Percentiles rank a stretch among this genome's conserved stretches.
phyloP scores from a whole-genome alignment of 2,113 vertebrate species.

The Isichthys henryi region DNA sequence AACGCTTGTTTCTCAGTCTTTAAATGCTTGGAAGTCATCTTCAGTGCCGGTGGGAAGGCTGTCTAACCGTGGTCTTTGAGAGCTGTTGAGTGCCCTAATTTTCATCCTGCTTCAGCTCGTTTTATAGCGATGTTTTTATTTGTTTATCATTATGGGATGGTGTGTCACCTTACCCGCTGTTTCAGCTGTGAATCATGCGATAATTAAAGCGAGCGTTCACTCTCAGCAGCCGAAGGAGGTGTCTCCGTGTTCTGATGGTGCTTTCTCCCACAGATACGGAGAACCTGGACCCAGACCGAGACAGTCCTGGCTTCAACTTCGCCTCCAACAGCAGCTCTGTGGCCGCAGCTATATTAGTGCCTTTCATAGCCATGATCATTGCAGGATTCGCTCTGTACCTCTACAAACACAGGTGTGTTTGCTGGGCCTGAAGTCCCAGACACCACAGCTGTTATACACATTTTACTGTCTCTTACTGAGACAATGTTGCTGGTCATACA shows the following conservation, averaged over 20 bases:
- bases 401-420: slow-evolving; percentile 92
- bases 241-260: background rate
- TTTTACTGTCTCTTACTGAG: no score
- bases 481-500: no score
- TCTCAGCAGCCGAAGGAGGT: background rate
- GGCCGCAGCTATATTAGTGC: slow-evolving; percentile 96
- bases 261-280: slow-evolving; percentile 39
- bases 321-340: slow-evolving; percentile 98
- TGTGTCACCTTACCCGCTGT: background rate
- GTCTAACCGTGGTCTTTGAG: background rate
- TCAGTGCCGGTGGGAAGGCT: background rate
- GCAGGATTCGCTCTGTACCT: slow-evolving; percentile 98
- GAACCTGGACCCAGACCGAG: slow-evolving; percentile 66
- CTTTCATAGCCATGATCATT: slow-evolving; percentile 99
- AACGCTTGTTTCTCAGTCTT: background rate
- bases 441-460: background rate
- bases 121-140: background rate
- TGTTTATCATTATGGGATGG: background rate
- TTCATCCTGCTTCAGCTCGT: background rate
- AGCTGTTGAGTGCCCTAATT: background rate
- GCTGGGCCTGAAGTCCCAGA: background rate
- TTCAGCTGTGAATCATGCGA: background rate
- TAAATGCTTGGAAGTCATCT: background rate
- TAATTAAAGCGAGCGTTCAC: background rate
- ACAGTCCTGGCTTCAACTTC: slow-evolving; percentile 81